These are phyloP conservation scores for Ornithorhynchus anatinus DNA, from an alignment of 2,113 vertebrate species.

Conservation along the genomic window DNA sequence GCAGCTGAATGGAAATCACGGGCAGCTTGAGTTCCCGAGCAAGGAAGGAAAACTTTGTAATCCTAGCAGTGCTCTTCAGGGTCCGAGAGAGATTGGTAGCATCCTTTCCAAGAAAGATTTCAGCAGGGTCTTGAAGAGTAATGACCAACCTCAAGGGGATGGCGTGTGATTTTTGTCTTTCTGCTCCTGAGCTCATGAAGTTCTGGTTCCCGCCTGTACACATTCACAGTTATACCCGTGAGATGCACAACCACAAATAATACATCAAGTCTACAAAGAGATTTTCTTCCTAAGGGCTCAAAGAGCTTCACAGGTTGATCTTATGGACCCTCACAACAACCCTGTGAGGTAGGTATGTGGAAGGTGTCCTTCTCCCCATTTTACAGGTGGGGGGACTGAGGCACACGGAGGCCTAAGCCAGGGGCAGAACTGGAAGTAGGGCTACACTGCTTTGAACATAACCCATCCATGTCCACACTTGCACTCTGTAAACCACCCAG, in stretches of 20 bases:
- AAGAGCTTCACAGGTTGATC: not conserved
- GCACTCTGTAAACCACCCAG: slow-evolving; percentile 27
- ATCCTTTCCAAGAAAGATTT: slow-evolving; percentile 4
- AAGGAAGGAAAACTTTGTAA: not conserved
- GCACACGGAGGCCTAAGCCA: slow-evolving; percentile 48
- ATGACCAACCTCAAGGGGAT: not conserved
- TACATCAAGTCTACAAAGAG: not conserved
- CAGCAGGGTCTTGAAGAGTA: not conserved
- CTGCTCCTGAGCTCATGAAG: not conserved
- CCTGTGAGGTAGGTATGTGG: slow-evolving; percentile 66
- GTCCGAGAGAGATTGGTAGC: not conserved
- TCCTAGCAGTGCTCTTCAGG: not conserved
- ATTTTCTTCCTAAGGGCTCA: slow-evolving; percentile 23
- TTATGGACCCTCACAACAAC: slow-evolving; percentile 55
- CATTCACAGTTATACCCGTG: not conserved
- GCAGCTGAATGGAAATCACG: not conserved
- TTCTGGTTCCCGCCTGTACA: not conserved
- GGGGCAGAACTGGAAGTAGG: slow-evolving; percentile 32
- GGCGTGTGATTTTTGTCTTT: not conserved
- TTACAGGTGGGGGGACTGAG: slow-evolving; percentile 47
- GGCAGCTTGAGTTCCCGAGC: not conserved
- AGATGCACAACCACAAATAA: not conserved
- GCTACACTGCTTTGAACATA: slow-evolving; percentile 27
- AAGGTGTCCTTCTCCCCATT: slow-evolving; percentile 42
- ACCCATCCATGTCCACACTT: slow-evolving; percentile 28